Conservation (phyloP, 2,888 invertebrate species). For the Plagodis dolabraria region DNA sequence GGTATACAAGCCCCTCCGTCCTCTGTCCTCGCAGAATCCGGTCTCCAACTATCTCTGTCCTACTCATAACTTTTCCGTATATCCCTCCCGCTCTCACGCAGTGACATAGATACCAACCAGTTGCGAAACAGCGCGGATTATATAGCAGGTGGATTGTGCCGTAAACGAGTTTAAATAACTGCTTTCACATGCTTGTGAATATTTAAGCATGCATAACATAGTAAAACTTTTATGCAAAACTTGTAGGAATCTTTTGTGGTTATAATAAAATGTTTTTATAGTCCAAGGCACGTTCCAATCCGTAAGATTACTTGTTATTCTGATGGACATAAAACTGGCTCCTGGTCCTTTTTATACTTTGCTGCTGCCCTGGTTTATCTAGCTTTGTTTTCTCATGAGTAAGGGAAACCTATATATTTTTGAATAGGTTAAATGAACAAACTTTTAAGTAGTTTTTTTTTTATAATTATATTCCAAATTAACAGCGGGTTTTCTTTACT, state of each 20-base stretch:
- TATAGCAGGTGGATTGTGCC: slow-evolving; percentile 83
- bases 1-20: slow-evolving; percentile 68
- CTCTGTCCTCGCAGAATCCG: slow-evolving; percentile 76
- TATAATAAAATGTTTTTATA: slow-evolving; percentile 8
- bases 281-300: not conserved
- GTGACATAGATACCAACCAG: slow-evolving; percentile 80
- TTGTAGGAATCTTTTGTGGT: slow-evolving; percentile 21
- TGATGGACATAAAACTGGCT: slow-evolving; percentile 1
- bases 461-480: too few relatives aligned
- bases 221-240: slow-evolving; percentile 33
- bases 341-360: too few relatives aligned
- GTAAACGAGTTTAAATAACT: slow-evolving; percentile 81
- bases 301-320: slow-evolving; percentile 1
- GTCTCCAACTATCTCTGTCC: slow-evolving; percentile 60
- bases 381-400: too few relatives aligned
- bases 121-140: slow-evolving; percentile 85
- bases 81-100: slow-evolving; percentile 57
- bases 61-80: slow-evolving; percentile 40
- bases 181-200: slow-evolving; percentile 76
- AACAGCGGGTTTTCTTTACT: too few relatives aligned
- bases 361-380: too few relatives aligned
- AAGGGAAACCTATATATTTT: too few relatives aligned
- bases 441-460: too few relatives aligned
- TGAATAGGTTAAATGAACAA: too few relatives aligned
- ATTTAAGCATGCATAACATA: slow-evolving; percentile 54